phyloP scores from a whole-genome alignment of 2,797 vertebrate species.

The Discoglossus pictus region DNA sequence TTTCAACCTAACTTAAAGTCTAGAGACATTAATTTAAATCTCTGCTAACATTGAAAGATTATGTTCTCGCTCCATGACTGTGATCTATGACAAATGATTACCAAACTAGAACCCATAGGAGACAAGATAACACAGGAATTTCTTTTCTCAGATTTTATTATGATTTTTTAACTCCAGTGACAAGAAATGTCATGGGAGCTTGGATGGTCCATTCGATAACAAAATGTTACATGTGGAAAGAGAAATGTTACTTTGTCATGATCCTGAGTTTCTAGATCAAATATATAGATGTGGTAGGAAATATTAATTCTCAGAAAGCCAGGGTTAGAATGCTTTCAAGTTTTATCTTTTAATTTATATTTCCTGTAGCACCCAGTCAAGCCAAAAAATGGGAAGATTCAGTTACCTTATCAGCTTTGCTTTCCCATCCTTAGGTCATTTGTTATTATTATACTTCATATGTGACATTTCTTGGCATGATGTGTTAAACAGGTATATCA shows the following conservation, averaged over 20 bases:
- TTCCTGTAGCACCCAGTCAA: too few relatives aligned
- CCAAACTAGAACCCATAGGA: constrained; percentile 6
- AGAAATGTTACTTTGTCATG: constrained; percentile 18
- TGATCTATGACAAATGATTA: constrained; percentile 26
- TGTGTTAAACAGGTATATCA: too few relatives aligned
- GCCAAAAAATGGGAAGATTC: too few relatives aligned
- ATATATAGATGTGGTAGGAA: not conserved
- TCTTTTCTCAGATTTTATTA: constrained; percentile 15
- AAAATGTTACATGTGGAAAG: constrained; percentile 25
- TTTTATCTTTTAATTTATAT: too few relatives aligned
- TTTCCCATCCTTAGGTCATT: too few relatives aligned
- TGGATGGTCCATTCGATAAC: constrained; percentile 7
- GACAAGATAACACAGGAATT: constrained; percentile 7
- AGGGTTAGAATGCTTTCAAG: too few relatives aligned
- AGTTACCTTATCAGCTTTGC: too few relatives aligned
- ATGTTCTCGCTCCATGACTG: constrained; percentile 7
- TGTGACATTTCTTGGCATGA: too few relatives aligned
- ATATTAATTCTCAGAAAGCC: not conserved
- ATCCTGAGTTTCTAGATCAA: not conserved
- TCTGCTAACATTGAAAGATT: constrained; percentile 1
- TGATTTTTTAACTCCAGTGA: constrained; percentile 13
- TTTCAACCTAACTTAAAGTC: not conserved
- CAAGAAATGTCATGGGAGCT: constrained; percentile 18
- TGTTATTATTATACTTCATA: too few relatives aligned
- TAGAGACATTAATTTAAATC: constrained; percentile 21